Conservation (phyloP, 2,888 invertebrate genomes). For the Andrena minutula region DNA sequence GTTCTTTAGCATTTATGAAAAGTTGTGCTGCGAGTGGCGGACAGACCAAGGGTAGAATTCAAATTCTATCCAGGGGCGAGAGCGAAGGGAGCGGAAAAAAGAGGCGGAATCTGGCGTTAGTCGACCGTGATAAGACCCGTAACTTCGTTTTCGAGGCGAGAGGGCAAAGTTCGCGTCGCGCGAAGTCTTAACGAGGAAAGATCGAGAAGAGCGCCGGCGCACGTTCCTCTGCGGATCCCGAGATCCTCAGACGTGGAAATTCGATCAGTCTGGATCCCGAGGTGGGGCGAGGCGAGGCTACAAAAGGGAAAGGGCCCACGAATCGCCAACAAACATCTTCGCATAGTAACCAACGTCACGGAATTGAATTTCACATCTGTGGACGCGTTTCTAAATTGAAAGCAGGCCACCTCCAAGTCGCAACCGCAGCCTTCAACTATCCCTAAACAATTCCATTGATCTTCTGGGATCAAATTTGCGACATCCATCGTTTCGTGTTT, state of each 20-base stretch:
- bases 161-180: slow-evolving; percentile 65
- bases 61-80: slow-evolving; percentile 10
- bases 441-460: too few relatives aligned
- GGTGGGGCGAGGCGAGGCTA: slow-evolving; percentile 20
- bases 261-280: slow-evolving; percentile 52
- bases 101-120: slow-evolving; percentile 48
- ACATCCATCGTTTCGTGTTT: too few relatives aligned
- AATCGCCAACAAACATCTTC: background rate
- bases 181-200: slow-evolving; percentile 40
- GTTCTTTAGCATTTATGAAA: slow-evolving; percentile 15
- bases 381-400: too few relatives aligned
- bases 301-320: slow-evolving; percentile 1
- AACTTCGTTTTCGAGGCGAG: slow-evolving; percentile 57
- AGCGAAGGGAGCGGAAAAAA: background rate
- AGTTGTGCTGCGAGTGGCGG: background rate
- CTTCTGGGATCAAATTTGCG: too few relatives aligned
- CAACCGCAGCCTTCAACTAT: too few relatives aligned
- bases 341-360: too few relatives aligned
- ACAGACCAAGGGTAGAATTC: slow-evolving; percentile 18
- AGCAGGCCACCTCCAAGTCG: too few relatives aligned
- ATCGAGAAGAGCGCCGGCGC: slow-evolving; percentile 18
- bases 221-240: slow-evolving; percentile 30
- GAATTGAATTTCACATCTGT: background rate
- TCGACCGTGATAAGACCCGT: slow-evolving; percentile 58
- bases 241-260: slow-evolving; percentile 44